Evolutionary conservation across 2,888 invertebrate species (phyloP), one percentile per base, ranked within the genome.

Genomic region (Calephelis perditalis): DNA sequence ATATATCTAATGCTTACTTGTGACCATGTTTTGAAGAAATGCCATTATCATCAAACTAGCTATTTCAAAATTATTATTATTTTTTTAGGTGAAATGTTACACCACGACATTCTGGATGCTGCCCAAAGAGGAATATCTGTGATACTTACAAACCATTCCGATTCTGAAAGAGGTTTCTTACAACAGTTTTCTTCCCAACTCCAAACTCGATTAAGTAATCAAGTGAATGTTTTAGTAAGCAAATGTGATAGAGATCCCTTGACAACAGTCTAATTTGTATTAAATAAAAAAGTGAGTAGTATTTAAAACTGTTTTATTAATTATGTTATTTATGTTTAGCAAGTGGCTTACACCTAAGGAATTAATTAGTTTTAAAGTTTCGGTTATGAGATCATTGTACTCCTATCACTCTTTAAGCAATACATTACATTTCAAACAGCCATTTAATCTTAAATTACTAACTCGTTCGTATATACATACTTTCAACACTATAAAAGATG

Each of bases 101-200:
- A 99, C 81, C 99, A 99, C 76, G 98, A 98, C 68, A 85, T 98
- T 1, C 91, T 99, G 45, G 97, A 98, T 74, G 97, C 96, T 0
- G 92, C 94, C 36, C 96, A 97, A 71, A 93, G 92, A 60, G 95
- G 95, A 40, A 92, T 92, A 12, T 93, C 94, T 62, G 97, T 98
- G 0, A 95, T 98, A 72, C 88, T 98, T 15, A 96, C 96, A 67
- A 98, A 98, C 81, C 98, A 99, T 82, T 97, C 96, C 47, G 97
- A 98, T 85, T 97, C 98, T 0, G 99, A 99, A 82, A 92, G 98
- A 65, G 98, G 98, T 6, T 99, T 94, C 78, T 87, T 98, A 6
- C 86, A 84, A 49, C 81, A 81, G 9, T 95, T 97, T 66, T 76
- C 83, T 26, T 65, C 72, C 0, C 70, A 86, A 66, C 76, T 92